Evolutionary conservation across 2,888 invertebrate genomes (phyloP).

Genomic region (Lepidochitona cinerea): DNA sequence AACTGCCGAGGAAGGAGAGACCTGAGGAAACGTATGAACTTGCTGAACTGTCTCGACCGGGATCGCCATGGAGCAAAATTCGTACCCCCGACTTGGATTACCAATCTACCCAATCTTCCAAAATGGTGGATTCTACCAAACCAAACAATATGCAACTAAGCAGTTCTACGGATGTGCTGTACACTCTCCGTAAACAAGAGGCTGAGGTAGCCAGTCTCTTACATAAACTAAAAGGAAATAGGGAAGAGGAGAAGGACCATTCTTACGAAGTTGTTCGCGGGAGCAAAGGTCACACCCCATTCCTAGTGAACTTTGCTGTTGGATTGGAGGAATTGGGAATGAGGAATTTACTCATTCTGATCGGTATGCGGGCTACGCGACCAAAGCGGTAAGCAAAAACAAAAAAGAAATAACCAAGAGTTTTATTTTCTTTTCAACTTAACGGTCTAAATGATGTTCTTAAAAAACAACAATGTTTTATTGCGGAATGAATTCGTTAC

Average conservation of each 20-base stretch:
- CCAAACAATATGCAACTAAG: neutral
- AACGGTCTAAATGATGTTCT: no score
- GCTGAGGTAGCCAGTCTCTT: neutral
- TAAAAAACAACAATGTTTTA: no score
- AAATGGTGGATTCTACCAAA: neutral
- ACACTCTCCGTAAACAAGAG: neutral
- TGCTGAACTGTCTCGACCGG: neutral
- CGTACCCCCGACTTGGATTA: neutral
- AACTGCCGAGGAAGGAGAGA: neutral
- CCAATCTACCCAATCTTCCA: neutral
- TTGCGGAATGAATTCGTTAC: no score
- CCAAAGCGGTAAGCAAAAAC: slow-evolving; percentile 5
- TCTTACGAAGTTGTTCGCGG: neutral
- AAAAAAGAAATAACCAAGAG: no score
- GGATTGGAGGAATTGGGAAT: neutral
- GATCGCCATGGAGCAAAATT: neutral
- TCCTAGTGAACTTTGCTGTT: neutral
- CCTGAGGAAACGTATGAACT: neutral
- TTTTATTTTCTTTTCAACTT: no score
- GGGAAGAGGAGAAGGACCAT: neutral
- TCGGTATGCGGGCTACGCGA: neutral
- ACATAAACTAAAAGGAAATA: neutral
- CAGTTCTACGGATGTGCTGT: neutral
- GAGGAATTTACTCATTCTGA: neutral
- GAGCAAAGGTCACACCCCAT: neutral